Percentiles rank a stretch among this genome's conserved stretches.
Evolutionary conservation across 2,888 invertebrate species (phyloP).

Genomic region (Tuta absoluta): DNA sequence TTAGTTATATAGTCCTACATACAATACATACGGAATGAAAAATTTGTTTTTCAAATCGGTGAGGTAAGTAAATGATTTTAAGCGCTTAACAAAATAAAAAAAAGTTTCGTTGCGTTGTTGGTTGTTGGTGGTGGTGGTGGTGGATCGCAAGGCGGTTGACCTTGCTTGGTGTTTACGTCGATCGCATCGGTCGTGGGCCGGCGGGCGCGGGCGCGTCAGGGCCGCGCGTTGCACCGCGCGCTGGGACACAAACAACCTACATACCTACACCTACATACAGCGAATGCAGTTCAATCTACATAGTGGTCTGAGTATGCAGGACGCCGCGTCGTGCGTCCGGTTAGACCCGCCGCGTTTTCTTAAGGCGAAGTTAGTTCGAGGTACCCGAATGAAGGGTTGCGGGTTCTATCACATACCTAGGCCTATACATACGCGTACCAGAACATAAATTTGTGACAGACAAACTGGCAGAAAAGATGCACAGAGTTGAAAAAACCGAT

Average conservation of each 20-base stretch:
- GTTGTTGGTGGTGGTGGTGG: background rate
- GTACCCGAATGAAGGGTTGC: no score
- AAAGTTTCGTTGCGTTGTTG: background rate
- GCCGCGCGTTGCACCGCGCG: constrained; percentile 67
- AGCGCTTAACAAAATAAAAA: background rate
- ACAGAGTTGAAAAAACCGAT: no score
- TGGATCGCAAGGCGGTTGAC: constrained; percentile 61
- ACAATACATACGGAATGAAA: background rate
- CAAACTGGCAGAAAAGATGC: no score
- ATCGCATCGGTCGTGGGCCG: constrained; percentile 51
- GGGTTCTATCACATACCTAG: no score
- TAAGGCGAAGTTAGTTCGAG: background rate
- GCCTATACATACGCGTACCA: no score
- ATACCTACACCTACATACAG: constrained; percentile 54
- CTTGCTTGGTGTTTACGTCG: constrained; percentile 73
- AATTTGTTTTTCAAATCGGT: background rate
- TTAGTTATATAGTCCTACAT: background rate
- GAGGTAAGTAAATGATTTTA: background rate
- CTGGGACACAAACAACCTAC: constrained; percentile 72
- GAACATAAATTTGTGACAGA: no score
- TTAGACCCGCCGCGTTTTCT: background rate
- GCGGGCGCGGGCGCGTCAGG: constrained; percentile 59
- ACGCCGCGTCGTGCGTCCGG: constrained; percentile 64
- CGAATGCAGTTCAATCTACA: constrained; percentile 56
- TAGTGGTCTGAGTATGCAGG: constrained; percentile 70